Evolutionary conservation across 2,113 vertebrate genomes (phyloP).

Genomic region (Gallinago media): DNA sequence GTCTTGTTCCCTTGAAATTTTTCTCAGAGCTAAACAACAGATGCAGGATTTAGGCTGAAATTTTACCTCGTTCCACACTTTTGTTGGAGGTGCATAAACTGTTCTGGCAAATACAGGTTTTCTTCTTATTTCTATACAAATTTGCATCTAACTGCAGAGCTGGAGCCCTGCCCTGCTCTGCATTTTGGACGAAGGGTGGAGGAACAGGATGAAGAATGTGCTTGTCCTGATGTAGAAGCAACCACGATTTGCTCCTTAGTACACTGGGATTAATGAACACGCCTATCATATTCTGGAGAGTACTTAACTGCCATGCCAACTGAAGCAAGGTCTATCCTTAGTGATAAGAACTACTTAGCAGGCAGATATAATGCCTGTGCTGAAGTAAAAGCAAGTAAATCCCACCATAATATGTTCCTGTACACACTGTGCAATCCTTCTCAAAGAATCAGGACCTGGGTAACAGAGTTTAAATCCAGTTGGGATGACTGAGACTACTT

Average conservation of each 20-base stretch:
- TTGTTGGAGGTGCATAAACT: background rate
- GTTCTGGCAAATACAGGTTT: background rate
- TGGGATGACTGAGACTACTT: background rate
- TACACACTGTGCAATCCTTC: slow-evolving; percentile 25
- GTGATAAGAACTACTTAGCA: slow-evolving; percentile 35
- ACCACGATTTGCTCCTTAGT: slow-evolving; percentile 7
- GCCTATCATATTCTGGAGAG: slow-evolving; percentile 10
- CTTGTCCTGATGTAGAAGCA: background rate
- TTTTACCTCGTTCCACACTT: background rate
- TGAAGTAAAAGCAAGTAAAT: slow-evolving; percentile 39
- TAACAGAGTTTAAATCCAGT: slow-evolving; percentile 21
- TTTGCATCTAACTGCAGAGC: background rate
- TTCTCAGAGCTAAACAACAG: background rate
- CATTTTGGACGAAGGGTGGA: background rate
- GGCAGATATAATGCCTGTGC: background rate
- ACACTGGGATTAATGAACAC: background rate
- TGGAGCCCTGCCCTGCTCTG: background rate
- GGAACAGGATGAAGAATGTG: background rate
- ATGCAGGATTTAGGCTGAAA: background rate
- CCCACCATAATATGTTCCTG: background rate
- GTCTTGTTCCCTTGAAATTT: background rate
- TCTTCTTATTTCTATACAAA: background rate
- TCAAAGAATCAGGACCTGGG: background rate
- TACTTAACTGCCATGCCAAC: slow-evolving; percentile 20
- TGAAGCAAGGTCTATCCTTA: slow-evolving; percentile 16